These are phyloP conservation scores for Neoascia interrupta DNA, from an alignment of 2,888 invertebrate species.

Conservation along the genomic window DNA sequence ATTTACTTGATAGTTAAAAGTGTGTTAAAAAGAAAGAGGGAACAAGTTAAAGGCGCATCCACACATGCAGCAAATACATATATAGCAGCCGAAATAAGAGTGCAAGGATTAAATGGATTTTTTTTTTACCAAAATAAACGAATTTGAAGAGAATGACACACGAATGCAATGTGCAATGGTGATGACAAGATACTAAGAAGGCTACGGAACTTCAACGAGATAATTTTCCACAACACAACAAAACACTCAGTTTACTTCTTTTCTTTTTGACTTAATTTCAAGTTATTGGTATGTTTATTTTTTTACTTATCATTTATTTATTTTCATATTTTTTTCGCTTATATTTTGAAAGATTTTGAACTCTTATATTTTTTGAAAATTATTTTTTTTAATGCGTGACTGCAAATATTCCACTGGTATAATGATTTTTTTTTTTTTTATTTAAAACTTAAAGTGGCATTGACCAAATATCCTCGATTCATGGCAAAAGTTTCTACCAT, in stretches of 20 bases:
- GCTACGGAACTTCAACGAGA: slow-evolving; percentile 56
- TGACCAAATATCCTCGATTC: too few relatives aligned
- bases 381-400: too few relatives aligned
- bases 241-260: slow-evolving; percentile 56
- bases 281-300: slow-evolving; percentile 63
- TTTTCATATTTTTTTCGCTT: slow-evolving; percentile 10
- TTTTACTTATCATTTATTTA: slow-evolving; percentile 22
- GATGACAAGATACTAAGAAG: slow-evolving; percentile 62
- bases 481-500: too few relatives aligned
- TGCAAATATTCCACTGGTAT: too few relatives aligned
- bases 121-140: slow-evolving; percentile 28
- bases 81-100: slow-evolving; percentile 32
- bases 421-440: too few relatives aligned
- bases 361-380: too few relatives aligned
- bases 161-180: slow-evolving; percentile 55
- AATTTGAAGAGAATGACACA: slow-evolving; percentile 15
- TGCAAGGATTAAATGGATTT: slow-evolving; percentile 44
- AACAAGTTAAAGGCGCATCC: slow-evolving; percentile 47
- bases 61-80: slow-evolving; percentile 44
- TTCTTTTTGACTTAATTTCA: slow-evolving; percentile 65
- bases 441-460: too few relatives aligned
- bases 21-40: slow-evolving; percentile 18
- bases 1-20: slow-evolving; percentile 57
- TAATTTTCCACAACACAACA: slow-evolving; percentile 44
- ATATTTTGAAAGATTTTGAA: background rate